Conservation (phyloP, 2,888 invertebrate genomes). For the Pandemis cinnamomeana region DNA sequence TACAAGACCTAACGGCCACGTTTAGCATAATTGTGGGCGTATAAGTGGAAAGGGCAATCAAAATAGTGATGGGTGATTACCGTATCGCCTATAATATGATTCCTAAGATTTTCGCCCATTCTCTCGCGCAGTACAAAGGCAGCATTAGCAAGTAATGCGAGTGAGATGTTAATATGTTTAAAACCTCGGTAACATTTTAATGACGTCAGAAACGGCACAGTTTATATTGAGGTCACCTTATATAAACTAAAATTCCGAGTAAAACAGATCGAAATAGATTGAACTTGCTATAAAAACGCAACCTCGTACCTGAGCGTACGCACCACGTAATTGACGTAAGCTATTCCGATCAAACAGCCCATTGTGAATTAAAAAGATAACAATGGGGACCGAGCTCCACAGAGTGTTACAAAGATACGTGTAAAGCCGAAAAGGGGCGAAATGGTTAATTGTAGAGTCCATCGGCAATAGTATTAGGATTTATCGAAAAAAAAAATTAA, state of each 20-base stretch:
- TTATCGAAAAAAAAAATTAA: too few species aligned
- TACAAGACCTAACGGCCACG: too few species aligned
- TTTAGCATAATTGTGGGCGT: too few species aligned
- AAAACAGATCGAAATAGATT: slow-evolving; percentile 33
- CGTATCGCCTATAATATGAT: too few species aligned
- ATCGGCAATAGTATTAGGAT: too few species aligned
- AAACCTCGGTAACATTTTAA: slow-evolving; percentile 1
- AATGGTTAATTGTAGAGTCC: too few species aligned
- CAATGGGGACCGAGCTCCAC: neutral
- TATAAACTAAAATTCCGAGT: slow-evolving; percentile 38
- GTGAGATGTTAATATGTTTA: slow-evolving; percentile 8
- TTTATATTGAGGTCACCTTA: slow-evolving; percentile 40
- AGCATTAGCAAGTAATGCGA: too few species aligned
- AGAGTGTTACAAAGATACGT: neutral
- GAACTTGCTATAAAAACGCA: slow-evolving; percentile 36
- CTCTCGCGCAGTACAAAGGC: too few species aligned
- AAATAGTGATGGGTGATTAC: too few species aligned
- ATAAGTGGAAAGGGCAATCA: too few species aligned
- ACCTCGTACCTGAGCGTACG: slow-evolving; percentile 16
- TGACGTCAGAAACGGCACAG: slow-evolving; percentile 24
- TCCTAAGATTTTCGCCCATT: too few species aligned
- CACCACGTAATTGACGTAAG: slow-evolving; percentile 22
- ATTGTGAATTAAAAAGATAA: neutral
- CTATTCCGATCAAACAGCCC: neutral
- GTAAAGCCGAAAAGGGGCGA: too few species aligned